phyloP scores from a whole-genome alignment of 1,140 invertebrate genomes.

The Drosophila lini region DNA sequence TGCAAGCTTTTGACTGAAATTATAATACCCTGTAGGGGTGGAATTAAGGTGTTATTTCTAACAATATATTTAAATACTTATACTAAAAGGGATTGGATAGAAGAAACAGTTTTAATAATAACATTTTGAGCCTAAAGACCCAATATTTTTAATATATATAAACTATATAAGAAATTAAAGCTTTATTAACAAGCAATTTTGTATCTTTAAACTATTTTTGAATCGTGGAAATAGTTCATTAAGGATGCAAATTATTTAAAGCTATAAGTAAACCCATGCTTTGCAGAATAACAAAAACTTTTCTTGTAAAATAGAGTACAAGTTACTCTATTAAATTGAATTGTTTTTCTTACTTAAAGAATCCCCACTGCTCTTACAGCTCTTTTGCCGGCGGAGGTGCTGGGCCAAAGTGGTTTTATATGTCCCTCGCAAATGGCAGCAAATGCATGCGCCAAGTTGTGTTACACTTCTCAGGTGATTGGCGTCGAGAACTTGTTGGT shows the following conservation, averaged over 20 bases:
- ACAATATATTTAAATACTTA: too few relatives aligned
- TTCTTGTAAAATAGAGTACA: neutral
- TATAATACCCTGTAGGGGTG: neutral
- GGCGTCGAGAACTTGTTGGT: constrained; percentile 15
- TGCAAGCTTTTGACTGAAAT: neutral
- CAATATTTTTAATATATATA: too few relatives aligned
- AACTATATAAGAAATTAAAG: too few relatives aligned
- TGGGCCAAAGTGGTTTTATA: constrained; percentile 40
- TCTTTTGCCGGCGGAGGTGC: neutral
- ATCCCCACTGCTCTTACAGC: neutral
- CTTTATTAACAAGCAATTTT: too few relatives aligned
- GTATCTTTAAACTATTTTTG: neutral
- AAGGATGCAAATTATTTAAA: neutral
- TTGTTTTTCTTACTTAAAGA: neutral
- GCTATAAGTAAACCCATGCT: neutral
- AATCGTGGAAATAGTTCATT: neutral
- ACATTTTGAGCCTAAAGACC: too few relatives aligned
- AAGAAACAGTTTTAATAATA: too few relatives aligned
- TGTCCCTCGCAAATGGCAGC: constrained; percentile 38
- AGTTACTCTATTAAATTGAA: neutral
- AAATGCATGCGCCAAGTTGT: constrained; percentile 28
- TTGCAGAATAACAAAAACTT: neutral
- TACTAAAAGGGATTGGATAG: too few relatives aligned
- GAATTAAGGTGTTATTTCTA: too few relatives aligned
- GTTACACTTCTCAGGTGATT: constrained; percentile 26